Base-by-base conservation (phyloP, 2,888 invertebrate species). In the Smittia sp. region DNA sequence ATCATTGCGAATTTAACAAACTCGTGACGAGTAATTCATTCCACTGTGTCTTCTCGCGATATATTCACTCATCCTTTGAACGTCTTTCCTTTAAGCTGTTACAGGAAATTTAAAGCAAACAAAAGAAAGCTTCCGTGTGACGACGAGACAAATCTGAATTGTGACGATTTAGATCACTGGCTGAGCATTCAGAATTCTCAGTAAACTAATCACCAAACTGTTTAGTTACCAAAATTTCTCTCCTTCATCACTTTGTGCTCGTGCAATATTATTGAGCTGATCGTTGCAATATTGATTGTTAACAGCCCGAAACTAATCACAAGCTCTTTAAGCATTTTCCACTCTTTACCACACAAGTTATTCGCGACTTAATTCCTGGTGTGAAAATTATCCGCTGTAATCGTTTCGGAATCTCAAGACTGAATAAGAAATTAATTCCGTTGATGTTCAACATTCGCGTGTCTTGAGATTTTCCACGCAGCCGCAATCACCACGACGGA, bases 101-200 rank as follows among this genome's bases (percentile, higher is more conserved):
- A 54, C 69, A 69, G 69, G 69, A 69, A 69, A 69, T 69, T 69
- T 69, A 69, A 69, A 69, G 69, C 52, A 69, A 69, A 69, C 69
- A 69, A 69, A 69, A 69, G 69, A 69, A 18, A 41, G 41, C 54
- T 38, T 52, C 27, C 22, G 13, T 9, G 39, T 39, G 39, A 32
- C 4, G 9, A 32, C 32, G 32, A 32, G 32, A 32, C n/a, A n/a
- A n/a, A n/a, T n/a, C n/a, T n/a, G 32, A 9, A 32, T 6, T 3
- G 9, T 3, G 32, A 32, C 4, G 32, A 32, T 32, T 32, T 32
- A 6, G 32, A 32, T 32, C 32, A 32, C 32, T 32, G 32, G 9
- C 4, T 32, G n/a, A n/a, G n/a, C n/a, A n/a, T n/a, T n/a, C n/a
- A n/a, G n/a, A n/a, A n/a, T n/a, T n/a, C n/a, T n/a, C n/a, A n/a